Evolutionary conservation across 2,797 vertebrate genomes (phyloP).

Genomic region (Otolemur crassicaudatus): DNA sequence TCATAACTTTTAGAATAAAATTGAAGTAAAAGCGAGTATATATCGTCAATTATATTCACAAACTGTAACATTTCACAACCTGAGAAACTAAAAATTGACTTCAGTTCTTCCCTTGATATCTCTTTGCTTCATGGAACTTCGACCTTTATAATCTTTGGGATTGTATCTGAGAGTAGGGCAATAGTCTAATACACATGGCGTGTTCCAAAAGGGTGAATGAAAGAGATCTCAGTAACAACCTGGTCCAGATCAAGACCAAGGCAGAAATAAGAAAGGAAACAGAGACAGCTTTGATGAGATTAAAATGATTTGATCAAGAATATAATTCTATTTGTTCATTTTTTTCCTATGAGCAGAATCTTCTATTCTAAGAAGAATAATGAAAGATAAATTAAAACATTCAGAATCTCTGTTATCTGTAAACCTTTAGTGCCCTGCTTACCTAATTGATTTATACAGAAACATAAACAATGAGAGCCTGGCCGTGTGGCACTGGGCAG

Average conservation of each 20-base stretch:
- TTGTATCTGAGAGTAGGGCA: background rate
- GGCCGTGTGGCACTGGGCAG: background rate
- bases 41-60: background rate
- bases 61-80: background rate
- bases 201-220: conserved; percentile 13
- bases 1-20: conserved; percentile 32
- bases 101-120: background rate
- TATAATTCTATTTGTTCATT: conserved; percentile 12
- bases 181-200: background rate
- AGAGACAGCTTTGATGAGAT: conserved; percentile 47
- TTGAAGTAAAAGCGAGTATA: background rate
- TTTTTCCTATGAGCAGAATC: conserved; percentile 42
- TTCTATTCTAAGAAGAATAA: conserved; percentile 53
- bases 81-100: background rate
- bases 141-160: background rate
- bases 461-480: conserved; percentile 23
- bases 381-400: conserved; percentile 39
- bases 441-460: conserved; percentile 61
- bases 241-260: background rate
- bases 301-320: conserved; percentile 34
- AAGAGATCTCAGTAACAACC: background rate
- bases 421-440: conserved; percentile 42
- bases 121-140: background rate
- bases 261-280: conserved; percentile 1
- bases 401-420: background rate